These are phyloP conservation scores for Hypolimnas misippus DNA, from an alignment of 2,888 invertebrate species.

Conservation along the genomic window DNA sequence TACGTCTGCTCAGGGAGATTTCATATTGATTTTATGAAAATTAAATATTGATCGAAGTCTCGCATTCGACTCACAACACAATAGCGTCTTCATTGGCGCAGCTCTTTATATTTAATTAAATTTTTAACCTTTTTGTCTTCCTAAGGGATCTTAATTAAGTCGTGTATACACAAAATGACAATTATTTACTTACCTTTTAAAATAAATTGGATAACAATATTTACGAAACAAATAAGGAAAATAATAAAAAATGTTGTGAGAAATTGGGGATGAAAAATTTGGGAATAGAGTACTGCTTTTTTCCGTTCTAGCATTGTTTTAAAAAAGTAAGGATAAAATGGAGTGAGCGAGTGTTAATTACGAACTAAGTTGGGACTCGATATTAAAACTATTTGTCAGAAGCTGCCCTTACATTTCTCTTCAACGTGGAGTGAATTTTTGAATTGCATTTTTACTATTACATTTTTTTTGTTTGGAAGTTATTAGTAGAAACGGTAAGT, in stretches of 20 bases:
- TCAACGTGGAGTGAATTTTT: neutral
- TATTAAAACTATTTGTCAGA: slow-evolving; percentile 12
- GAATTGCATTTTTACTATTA: neutral
- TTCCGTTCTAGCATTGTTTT: neutral
- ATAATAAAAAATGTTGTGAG: neutral
- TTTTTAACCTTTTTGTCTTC: neutral
- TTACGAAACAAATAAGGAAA: neutral
- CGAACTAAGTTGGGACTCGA: slow-evolving; percentile 1
- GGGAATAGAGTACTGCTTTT: neutral
- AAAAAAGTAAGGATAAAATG: neutral
- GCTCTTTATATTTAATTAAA: neutral
- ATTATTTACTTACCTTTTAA: neutral
- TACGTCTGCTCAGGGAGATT: too few relatives aligned
- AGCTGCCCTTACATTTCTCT: neutral
- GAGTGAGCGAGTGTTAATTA: slow-evolving; percentile 1
- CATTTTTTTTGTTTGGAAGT: neutral
- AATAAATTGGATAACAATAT: neutral
- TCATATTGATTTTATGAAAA: too few relatives aligned
- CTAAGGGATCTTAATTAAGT: neutral
- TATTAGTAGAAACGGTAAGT: neutral
- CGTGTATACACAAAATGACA: neutral
- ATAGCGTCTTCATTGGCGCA: too few relatives aligned
- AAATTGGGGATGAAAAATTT: neutral
- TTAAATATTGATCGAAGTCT: too few relatives aligned
- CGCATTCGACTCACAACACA: too few relatives aligned